phyloP scores from a whole-genome alignment of 2,797 vertebrate species.

The Neosilurus mollespiculum region DNA sequence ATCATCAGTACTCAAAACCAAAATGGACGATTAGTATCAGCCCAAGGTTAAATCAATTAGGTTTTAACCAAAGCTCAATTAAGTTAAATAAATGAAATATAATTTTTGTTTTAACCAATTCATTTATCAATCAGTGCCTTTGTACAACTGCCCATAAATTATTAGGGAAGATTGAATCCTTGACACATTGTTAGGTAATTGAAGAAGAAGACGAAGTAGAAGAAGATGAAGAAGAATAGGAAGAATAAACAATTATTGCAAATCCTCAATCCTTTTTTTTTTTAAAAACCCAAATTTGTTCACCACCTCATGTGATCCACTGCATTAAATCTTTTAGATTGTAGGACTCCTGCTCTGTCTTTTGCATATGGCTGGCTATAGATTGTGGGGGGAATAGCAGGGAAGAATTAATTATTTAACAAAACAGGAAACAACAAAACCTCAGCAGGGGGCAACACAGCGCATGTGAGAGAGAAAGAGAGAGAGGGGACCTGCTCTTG shows the following conservation, averaged over 20 bases:
- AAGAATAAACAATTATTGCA: not conserved
- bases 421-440: slow-evolving; percentile 76
- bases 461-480: slow-evolving; percentile 60
- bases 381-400: slow-evolving; percentile 69
- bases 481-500: slow-evolving; percentile 69
- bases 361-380: slow-evolving; percentile 67
- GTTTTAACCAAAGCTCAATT: not conserved
- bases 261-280: slow-evolving; percentile 13
- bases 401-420: slow-evolving; percentile 77
- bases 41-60: not conserved
- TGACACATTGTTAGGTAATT: not conserved
- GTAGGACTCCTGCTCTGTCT: slow-evolving; percentile 27
- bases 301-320: slow-evolving; percentile 3
- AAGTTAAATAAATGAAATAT: not conserved
- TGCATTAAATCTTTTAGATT: slow-evolving; percentile 11
- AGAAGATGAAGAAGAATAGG: too few species aligned
- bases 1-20: not conserved
- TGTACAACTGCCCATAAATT: not conserved
- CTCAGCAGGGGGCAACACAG: slow-evolving; percentile 74
- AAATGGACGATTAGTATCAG: not conserved
- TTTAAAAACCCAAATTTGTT: not conserved
- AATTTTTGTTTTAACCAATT: not conserved
- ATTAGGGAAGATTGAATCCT: not conserved
- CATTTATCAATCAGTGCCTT: not conserved
- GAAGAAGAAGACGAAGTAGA: too few species aligned